Evolutionary conservation across 2,113 vertebrate genomes (phyloP).

Genomic region (Lagopus muta): DNA sequence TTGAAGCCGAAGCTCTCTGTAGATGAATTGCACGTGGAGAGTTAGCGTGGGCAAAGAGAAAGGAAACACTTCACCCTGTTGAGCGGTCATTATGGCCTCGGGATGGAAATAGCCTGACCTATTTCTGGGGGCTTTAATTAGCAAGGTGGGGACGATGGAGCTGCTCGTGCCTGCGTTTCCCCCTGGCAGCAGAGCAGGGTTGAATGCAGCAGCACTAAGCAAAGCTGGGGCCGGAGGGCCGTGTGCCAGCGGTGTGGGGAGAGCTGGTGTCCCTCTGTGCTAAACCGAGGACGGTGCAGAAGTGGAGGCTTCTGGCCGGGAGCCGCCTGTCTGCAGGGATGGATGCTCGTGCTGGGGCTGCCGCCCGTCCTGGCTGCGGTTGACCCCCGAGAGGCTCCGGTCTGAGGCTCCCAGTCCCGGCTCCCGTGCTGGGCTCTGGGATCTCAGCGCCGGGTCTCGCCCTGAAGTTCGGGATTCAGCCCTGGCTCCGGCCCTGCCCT

Average conservation of each 20-base stretch:
- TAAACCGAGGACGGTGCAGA: rapidly evolving
- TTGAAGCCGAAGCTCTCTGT: not conserved
- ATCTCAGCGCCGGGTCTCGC: not conserved
- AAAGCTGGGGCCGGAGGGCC: not conserved
- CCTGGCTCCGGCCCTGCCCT: not conserved
- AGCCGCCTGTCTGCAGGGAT: not conserved
- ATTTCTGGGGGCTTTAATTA: slow-evolving; percentile 40
- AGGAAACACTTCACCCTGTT: not conserved
- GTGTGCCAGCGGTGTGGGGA: not conserved
- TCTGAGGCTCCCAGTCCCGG: not conserved
- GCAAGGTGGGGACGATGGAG: not conserved
- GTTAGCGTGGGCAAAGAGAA: not conserved
- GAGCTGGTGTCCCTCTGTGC: not conserved
- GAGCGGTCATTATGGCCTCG: not conserved
- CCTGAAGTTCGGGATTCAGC: not conserved
- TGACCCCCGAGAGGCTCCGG: no score
- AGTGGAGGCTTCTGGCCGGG: no score
- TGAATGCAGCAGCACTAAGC: rapidly evolving
- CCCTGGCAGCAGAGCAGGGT: not conserved
- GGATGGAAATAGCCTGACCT: not conserved
- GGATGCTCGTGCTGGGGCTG: not conserved
- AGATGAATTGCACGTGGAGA: rapidly evolving
- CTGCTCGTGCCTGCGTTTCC: not conserved
- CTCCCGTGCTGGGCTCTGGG: not conserved
- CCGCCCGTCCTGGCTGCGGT: not conserved